Conservation (phyloP, 2,797 vertebrate species). For the Ispidina picta region DNA sequence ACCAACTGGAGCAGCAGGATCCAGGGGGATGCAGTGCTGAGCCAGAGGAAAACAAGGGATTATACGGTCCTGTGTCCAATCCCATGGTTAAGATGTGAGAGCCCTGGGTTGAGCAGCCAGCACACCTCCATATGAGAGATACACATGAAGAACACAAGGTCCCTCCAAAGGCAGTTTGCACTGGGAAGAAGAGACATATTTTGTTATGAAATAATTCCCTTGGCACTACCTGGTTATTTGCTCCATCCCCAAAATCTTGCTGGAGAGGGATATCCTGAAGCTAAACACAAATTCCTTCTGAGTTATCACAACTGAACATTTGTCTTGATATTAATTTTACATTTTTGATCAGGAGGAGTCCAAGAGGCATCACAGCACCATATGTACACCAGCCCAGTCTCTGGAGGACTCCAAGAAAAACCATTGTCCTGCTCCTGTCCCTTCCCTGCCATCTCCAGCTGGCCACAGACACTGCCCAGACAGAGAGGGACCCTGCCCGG, state of each 20-base stretch:
- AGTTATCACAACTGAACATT: background rate
- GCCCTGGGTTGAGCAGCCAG: background rate
- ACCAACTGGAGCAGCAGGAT: background rate
- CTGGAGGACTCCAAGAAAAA: background rate
- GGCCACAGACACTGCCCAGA: background rate
- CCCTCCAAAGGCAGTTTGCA: background rate
- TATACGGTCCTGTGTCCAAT: background rate
- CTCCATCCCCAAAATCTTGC: background rate
- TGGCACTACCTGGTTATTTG: background rate
- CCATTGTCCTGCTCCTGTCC: accelerated
- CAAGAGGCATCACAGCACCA: background rate
- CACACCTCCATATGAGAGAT: background rate
- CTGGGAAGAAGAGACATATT: background rate
- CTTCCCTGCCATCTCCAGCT: background rate
- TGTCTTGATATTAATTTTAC: background rate
- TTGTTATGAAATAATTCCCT: background rate
- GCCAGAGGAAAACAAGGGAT: background rate
- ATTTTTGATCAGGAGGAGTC: background rate
- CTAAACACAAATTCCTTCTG: background rate
- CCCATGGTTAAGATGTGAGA: background rate
- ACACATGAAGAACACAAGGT: accelerated
- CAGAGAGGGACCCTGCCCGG: background rate
- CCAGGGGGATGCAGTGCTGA: background rate
- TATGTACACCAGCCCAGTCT: background rate
- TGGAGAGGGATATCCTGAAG: background rate